Base-by-base conservation (phyloP, 2,888 invertebrate genomes). In the Hirudinaria manillensis region DNA sequence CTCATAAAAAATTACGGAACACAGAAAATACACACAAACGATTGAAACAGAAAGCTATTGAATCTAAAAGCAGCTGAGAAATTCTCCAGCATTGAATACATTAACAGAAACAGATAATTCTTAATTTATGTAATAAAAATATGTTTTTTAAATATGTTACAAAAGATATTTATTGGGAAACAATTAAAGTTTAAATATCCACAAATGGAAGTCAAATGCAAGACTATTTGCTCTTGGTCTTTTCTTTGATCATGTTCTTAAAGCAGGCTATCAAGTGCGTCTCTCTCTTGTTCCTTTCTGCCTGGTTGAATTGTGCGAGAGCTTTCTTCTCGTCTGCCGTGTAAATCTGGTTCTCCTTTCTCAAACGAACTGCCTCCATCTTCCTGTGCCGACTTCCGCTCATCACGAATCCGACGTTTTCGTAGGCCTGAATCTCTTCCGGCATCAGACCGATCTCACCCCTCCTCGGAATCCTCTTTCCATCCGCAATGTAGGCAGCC, bases 271-370 rank as follows among this genome's bases (percentile, higher is more conserved):
- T 88, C 83, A 99, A 97, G 81, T 93, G 92, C 84, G 93, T 93
- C 87, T 99, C 98, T 36, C 97, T 88, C 87, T 98, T 98, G 81
- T 92, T 91, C 77, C 98, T 88, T 86, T 98, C 98, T 85, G 98
- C 98, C 86, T 96, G 94, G 86, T 96, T 97, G 86, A 99, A 99
- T 90, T 94, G 95, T 0, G 95, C 95, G 77, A 99, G 88, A 4
- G 98, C 96, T 75, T 98, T 89, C 86, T 99, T 99, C 86, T 99
- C 99, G 86, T 99, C 99, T 0, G 98, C 99, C 6, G 94, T 95
- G 88, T 72, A 72, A 34, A 99, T 95, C 88, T 99, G 99, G 89
- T 99, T 99, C 87, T 99, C 99, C 84, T 99, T 99, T 81, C 99
- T 91, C 80, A 99, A 91, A 86, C 99, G 94, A 1, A 99, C 99